Evolutionary conservation across 2,888 invertebrate genomes (phyloP).

Genomic region (Pristionchus mayeri): DNA sequence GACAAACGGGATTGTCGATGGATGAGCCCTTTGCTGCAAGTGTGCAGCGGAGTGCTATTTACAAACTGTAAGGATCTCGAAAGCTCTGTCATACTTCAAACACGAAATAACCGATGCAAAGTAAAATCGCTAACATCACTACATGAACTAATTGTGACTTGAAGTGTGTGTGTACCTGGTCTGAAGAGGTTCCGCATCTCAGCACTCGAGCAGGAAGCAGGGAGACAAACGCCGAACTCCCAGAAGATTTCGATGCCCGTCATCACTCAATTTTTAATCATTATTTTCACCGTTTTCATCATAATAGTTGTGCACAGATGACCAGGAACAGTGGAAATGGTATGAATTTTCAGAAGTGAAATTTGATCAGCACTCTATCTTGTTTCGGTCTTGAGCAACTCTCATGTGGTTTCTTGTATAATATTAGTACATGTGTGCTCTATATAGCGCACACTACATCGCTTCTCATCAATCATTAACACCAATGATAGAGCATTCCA

Average conservation of each 20-base stretch:
- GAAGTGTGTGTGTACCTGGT: too few species aligned
- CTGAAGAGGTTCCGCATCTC: background rate
- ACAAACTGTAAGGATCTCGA: background rate
- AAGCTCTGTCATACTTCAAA: too few species aligned
- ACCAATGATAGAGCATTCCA: too few species aligned
- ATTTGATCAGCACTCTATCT: background rate
- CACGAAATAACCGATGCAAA: background rate
- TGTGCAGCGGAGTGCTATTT: background rate
- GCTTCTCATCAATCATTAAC: too few species aligned
- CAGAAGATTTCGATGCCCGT: background rate
- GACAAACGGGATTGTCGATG: background rate
- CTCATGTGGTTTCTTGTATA: too few species aligned
- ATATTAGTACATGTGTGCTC: too few species aligned
- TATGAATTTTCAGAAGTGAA: background rate
- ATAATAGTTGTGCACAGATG: background rate
- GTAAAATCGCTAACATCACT: background rate
- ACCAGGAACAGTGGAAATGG: background rate
- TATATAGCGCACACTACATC: too few species aligned
- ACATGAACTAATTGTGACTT: too few species aligned
- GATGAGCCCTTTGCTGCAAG: background rate
- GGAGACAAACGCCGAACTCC: slow-evolving; percentile 32
- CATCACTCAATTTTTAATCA: background rate
- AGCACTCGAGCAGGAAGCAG: background rate
- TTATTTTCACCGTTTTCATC: background rate
- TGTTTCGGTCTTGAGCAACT: too few species aligned